Base-by-base conservation (phyloP, 2,113 vertebrate genomes). In the Dipodomys stephensi region DNA sequence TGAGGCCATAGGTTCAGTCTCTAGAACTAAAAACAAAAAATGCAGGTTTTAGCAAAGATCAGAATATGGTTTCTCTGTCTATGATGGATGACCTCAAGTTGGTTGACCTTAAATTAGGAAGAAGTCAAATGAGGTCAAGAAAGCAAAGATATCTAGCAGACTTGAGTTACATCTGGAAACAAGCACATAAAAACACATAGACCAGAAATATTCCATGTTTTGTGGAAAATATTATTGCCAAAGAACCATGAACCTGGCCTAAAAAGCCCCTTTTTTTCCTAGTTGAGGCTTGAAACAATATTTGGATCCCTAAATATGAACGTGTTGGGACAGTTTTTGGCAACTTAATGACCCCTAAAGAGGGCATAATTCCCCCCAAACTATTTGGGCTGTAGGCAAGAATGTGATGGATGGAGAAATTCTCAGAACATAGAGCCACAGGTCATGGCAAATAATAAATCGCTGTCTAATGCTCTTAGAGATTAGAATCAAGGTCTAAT, bases 151-250 rank as follows among this genome's bases (percentile, higher is more conserved):
- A 3, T 64, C 62, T 68, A n/a, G 39, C 32, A 60, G 44, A 23
- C 28, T 79, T 79, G 23, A 87, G 73, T 84, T 49, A 4, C 62
- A 57, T 57, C 53, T 57, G 53, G 53, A 57, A 57, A 57, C 15
- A 15, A 13, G 53, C 53, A 57, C 53, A 69, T 76, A 25, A 23
- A 90, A 77, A 6, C 23, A 88, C 67, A 74, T 27, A 79, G 7
- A 74, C 68, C n/a, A 60, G 28, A 87, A 87, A 49, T n/a, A 73
- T n/a, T 3, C 15, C 57, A 16, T n/a, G 64, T 53, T 83, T 91
- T 62, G 67, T 44, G 83, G 73, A 57, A 28, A n/a, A 80, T 85
- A 74, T 88, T 77, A 74, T 79, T 88, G 32, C 67, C 62, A 84
- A 44, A 60, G 28, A 73, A 64, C 60, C 32, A 64, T 39, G 60